These are phyloP conservation scores for Coracopsis vasa DNA, from an alignment of 2,113 vertebrate species.

Conservation along the genomic window DNA sequence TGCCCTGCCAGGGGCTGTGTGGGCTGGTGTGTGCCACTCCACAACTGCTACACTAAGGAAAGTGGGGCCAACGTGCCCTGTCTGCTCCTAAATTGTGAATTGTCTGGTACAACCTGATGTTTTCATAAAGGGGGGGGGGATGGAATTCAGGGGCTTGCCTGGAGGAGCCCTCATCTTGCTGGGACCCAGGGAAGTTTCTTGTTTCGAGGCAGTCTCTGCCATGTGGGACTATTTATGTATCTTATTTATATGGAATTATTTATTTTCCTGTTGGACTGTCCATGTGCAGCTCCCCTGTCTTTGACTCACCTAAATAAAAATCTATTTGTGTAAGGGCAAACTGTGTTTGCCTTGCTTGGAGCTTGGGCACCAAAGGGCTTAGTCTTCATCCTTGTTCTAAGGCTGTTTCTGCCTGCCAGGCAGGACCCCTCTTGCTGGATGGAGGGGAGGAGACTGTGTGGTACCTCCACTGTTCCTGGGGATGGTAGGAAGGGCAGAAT, in stretches of 20 bases:
- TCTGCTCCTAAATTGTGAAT: slow-evolving; percentile 7
- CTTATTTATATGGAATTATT: slow-evolving; percentile 71
- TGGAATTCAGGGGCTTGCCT: not conserved
- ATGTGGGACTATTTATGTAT: slow-evolving; percentile 54
- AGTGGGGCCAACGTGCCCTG: not conserved
- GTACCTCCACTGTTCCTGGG: not conserved
- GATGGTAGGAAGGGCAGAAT: not conserved
- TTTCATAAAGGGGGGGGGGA: not conserved
- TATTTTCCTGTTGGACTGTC: slow-evolving; percentile 54
- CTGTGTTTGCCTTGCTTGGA: not conserved
- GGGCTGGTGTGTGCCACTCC: not conserved
- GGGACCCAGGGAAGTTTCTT: slow-evolving; percentile 19
- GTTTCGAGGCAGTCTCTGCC: slow-evolving; percentile 47
- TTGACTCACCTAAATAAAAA: slow-evolving; percentile 28
- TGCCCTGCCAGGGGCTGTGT: not conserved
- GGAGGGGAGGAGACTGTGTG: not conserved
- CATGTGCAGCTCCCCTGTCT: not conserved
- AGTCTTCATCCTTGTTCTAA: not conserved
- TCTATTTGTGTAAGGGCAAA: slow-evolving; percentile 30
- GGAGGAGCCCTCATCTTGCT: not conserved
- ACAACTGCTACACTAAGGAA: slow-evolving; percentile 35
- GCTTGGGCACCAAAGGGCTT: not conserved
- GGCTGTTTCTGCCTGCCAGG: not conserved
- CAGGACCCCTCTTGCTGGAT: not conserved
- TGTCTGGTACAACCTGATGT: slow-evolving; percentile 47